phyloP scores from a whole-genome alignment of 2,113 vertebrate genomes.

The Aix galericulata region DNA sequence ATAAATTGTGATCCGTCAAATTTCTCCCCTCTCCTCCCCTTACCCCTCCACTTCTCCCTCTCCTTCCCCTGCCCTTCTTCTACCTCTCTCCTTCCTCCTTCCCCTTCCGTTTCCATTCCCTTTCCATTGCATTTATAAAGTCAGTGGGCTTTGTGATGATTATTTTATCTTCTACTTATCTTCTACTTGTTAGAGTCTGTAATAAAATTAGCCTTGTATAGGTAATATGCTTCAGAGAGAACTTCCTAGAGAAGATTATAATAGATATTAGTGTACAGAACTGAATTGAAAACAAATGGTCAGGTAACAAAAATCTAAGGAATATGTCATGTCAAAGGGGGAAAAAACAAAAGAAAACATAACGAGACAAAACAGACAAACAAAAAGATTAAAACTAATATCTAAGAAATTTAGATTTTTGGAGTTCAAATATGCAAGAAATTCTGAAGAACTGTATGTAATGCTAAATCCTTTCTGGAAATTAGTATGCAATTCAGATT shows the following conservation, averaged over 20 bases:
- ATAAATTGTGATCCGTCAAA: neutral
- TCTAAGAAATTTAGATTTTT: neutral
- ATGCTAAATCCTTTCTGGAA: slow-evolving; percentile 3
- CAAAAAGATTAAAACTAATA: neutral
- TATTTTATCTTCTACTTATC: neutral
- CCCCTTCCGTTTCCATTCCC: too few relatives aligned
- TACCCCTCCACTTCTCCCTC: too few relatives aligned
- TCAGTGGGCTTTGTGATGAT: neutral
- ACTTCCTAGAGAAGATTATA: neutral
- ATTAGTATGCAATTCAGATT: slow-evolving; percentile 38
- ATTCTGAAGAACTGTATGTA: neutral
- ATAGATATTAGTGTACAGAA: neutral
- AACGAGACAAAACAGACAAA: too few relatives aligned
- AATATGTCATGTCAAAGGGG: neutral
- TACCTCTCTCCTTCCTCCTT: too few relatives aligned
- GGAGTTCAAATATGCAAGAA: neutral
- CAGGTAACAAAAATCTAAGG: neutral
- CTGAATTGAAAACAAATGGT: neutral
- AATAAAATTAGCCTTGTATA: neutral
- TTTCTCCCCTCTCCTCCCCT: too few relatives aligned
- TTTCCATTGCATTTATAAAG: neutral
- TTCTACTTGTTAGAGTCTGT: neutral
- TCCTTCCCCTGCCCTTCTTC: too few relatives aligned
- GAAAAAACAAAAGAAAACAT: neutral
- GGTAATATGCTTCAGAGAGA: neutral